Evolutionary conservation across 2,113 vertebrate species (phyloP).

Genomic region (Lophochroa leadbeateri): DNA sequence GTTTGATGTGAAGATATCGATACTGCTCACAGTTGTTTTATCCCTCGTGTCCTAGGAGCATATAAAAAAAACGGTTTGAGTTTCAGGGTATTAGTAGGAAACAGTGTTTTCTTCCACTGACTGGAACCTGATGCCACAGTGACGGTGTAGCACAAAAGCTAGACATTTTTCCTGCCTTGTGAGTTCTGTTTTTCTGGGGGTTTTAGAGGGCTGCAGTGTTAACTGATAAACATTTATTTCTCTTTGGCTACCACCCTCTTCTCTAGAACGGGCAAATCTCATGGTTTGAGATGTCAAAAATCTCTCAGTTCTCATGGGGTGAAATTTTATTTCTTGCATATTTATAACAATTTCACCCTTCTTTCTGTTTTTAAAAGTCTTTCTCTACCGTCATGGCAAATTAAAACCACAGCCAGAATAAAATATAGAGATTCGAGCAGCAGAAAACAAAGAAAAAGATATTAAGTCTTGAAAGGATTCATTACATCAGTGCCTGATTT

Average conservation of each 20-base stretch:
- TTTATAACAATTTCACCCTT: background rate
- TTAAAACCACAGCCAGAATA: background rate
- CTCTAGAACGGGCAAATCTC: background rate
- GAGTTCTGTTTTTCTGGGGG: background rate
- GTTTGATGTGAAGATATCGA: background rate
- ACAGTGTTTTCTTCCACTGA: background rate
- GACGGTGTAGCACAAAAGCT: background rate
- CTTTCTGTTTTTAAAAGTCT: background rate
- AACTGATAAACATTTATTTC: background rate
- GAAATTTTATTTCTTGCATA: background rate
- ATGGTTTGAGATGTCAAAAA: background rate
- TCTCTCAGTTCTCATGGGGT: background rate
- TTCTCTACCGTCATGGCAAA: background rate
- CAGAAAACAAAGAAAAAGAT: background rate
- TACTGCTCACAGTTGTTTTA: background rate
- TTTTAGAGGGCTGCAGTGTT: background rate
- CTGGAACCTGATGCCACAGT: background rate
- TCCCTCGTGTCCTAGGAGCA: background rate
- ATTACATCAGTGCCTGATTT: background rate
- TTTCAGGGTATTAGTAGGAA: background rate
- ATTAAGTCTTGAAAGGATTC: background rate
- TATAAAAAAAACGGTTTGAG: background rate
- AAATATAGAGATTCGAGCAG: background rate
- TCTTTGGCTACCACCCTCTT: background rate
- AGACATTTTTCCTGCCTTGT: background rate